phyloP scores from a whole-genome alignment of 2,113 vertebrate genomes.

The Apistogramma diplotaenia region DNA sequence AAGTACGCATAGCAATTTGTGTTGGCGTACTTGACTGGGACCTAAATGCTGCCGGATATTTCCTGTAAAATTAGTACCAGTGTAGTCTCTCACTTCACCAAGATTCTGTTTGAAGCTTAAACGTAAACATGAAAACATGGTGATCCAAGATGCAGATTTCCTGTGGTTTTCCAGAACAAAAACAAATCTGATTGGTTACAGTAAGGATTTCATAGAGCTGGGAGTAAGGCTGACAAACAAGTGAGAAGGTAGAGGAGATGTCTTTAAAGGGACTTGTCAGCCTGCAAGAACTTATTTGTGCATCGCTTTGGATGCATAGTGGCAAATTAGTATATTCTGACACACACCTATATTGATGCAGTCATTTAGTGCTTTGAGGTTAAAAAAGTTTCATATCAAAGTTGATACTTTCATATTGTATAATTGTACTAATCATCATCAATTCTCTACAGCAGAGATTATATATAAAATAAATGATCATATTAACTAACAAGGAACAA shows the following conservation, averaged over 20 bases:
- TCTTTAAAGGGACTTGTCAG: background rate
- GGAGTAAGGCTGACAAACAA: background rate
- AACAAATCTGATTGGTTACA: too few species aligned
- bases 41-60: background rate
- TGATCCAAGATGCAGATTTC: too few species aligned
- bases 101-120: background rate
- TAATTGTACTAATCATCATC: background rate
- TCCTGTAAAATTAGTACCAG: background rate
- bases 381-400: constrained; percentile 25
- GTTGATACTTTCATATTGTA: constrained; percentile 31
- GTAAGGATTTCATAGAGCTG: background rate
- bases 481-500: constrained; percentile 9
- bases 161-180: background rate
- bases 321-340: too few species aligned
- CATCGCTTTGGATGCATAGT: background rate
- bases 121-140: background rate
- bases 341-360: background rate
- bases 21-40: background rate
- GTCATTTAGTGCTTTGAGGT: background rate
- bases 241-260: background rate
- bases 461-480: constrained; percentile 11
- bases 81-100: background rate
- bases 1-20: background rate
- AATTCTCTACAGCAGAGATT: constrained; percentile 1
- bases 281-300: background rate